Conservation (phyloP, 2,797 vertebrate genomes). For the Danio kyathit region DNA sequence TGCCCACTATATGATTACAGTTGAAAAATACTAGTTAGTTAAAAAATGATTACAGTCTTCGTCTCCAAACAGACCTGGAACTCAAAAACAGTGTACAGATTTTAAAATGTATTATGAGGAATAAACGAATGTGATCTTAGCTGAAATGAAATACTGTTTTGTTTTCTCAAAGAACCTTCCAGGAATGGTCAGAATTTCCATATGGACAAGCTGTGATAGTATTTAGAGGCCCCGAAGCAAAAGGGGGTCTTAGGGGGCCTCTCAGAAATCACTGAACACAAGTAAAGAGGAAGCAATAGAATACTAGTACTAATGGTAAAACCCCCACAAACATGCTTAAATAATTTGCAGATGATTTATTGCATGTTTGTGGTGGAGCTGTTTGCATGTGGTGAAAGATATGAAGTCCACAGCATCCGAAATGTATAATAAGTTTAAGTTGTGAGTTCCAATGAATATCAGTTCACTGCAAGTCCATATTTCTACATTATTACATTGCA, state of each 20-base stretch:
- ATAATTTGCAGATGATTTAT: slow-evolving; percentile 3
- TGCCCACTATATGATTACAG: too few relatives aligned
- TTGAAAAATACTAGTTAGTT: too few relatives aligned
- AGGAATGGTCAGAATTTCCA: slow-evolving; percentile 14
- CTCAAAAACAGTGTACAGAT: too few relatives aligned
- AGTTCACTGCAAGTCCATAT: background rate
- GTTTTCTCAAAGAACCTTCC: background rate
- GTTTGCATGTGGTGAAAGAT: slow-evolving; percentile 6
- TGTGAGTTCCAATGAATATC: background rate
- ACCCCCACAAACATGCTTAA: background rate
- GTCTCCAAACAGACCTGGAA: too few relatives aligned
- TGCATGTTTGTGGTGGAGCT: background rate
- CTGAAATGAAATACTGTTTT: slow-evolving; percentile 9
- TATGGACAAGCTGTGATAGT: slow-evolving; percentile 12
- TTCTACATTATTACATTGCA: background rate
- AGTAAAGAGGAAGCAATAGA: background rate
- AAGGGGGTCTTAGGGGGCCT: background rate
- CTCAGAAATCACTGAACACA: background rate
- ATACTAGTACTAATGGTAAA: background rate
- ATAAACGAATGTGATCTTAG: slow-evolving; percentile 1
- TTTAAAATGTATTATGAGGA: background rate
- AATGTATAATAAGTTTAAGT: background rate
- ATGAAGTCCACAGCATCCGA: background rate
- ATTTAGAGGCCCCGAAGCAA: background rate
- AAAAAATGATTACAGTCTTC: too few relatives aligned